Evolutionary conservation across 2,888 invertebrate genomes (phyloP).

Genomic region (Mayetiola destructor): DNA sequence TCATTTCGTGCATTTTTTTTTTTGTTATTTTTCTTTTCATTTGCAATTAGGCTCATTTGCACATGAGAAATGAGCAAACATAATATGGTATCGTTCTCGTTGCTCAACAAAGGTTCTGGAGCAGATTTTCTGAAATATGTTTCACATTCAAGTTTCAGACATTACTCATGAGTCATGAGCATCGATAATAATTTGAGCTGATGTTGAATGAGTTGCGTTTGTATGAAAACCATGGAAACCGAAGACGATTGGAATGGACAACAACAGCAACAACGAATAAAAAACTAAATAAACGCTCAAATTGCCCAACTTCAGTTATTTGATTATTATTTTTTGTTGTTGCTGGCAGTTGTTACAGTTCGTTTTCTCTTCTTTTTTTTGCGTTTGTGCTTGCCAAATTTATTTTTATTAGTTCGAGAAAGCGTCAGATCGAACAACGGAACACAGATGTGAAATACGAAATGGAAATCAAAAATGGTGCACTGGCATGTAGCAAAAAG

Average conservation of each 20-base stretch:
- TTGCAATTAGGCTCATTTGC: conserved; percentile 11
- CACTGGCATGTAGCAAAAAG: no score
- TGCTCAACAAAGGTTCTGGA: not conserved
- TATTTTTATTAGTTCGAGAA: not conserved
- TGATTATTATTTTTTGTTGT: no score
- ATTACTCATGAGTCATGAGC: not conserved
- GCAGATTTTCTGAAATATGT: not conserved
- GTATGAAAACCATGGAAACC: not conserved
- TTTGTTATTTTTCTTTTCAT: not conserved
- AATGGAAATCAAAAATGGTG: not conserved
- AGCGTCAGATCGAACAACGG: not conserved
- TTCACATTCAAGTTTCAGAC: no score
- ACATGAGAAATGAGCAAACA: not conserved
- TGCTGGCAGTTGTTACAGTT: no score
- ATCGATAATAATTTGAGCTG: not conserved
- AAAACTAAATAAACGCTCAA: not conserved
- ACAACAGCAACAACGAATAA: no score
- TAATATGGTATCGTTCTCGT: not conserved
- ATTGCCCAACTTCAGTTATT: no score
- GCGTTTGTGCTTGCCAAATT: not conserved
- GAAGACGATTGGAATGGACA: no score
- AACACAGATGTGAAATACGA: not conserved
- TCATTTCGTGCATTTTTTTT: not conserved
- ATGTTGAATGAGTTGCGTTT: conserved; percentile 8
- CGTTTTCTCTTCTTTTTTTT: no score